Evolutionary conservation across 2,888 invertebrate genomes (phyloP).

Genomic region (Cacoxenus indagator): DNA sequence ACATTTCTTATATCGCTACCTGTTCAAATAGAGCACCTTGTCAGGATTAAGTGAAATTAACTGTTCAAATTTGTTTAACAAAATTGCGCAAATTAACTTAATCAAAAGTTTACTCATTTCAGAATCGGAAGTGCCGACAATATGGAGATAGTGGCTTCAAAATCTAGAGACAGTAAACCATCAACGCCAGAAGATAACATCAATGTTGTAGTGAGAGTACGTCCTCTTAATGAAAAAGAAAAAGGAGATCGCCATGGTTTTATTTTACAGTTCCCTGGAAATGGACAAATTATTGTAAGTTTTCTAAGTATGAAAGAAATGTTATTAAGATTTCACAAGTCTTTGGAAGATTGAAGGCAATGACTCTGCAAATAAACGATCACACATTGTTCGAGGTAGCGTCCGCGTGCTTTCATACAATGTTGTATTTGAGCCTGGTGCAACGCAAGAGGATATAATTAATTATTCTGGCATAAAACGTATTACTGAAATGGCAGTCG

Average conservation of each 20-base stretch:
- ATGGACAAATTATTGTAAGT: slow-evolving; percentile 82
- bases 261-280: slow-evolving; percentile 87
- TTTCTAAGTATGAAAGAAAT: too few relatives aligned
- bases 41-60: too few relatives aligned
- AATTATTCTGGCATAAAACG: slow-evolving; percentile 92
- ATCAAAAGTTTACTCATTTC: slow-evolving; percentile 22
- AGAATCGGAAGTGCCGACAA: slow-evolving; percentile 70
- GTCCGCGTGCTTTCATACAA: slow-evolving; percentile 94
- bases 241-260: slow-evolving; percentile 77
- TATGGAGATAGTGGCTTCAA: slow-evolving; percentile 69
- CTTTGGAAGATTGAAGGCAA: slow-evolving; percentile 74
- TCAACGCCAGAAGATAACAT: slow-evolving; percentile 82
- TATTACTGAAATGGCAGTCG: slow-evolving; percentile 93
- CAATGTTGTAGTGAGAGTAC: slow-evolving; percentile 88
- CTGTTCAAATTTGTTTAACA: too few relatives aligned
- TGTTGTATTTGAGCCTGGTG: slow-evolving; percentile 91
- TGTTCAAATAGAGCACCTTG: too few relatives aligned
- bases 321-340: too few relatives aligned
- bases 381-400: slow-evolving; percentile 74
- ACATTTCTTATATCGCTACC: too few relatives aligned
- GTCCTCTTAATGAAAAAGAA: slow-evolving; percentile 85
- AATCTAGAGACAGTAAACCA: slow-evolving; percentile 70
- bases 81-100: too few relatives aligned
- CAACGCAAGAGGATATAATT: slow-evolving; percentile 85
- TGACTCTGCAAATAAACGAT: slow-evolving; percentile 72